phyloP scores from a whole-genome alignment of 2,113 vertebrate species.

The Odobenus rosmarus region DNA sequence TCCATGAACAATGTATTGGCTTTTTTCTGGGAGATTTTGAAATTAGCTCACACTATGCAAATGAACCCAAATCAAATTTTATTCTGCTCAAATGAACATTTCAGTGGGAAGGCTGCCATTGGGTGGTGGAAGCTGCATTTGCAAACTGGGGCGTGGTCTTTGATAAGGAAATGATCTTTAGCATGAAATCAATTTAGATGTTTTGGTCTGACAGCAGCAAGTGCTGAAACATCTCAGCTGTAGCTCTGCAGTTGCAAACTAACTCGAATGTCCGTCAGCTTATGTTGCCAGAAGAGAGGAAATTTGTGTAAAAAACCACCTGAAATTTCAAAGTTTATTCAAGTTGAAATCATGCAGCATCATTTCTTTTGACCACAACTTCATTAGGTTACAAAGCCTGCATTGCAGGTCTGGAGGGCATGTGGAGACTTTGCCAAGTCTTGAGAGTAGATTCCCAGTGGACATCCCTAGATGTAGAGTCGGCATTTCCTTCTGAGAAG shows the following conservation, averaged over 20 bases:
- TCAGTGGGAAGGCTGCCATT: neutral
- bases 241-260: neutral
- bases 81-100: neutral
- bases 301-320: neutral
- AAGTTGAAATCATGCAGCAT: too few species aligned
- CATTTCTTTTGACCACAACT: neutral
- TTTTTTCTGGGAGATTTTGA: neutral
- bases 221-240: neutral
- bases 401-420: neutral
- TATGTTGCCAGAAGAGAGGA: neutral
- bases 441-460: neutral
- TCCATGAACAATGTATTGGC: neutral
- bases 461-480: too few species aligned
- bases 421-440: neutral
- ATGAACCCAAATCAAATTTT: slow-evolving; percentile 12
- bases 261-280: neutral
- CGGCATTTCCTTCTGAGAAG: neutral
- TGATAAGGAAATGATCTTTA: neutral
- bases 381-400: neutral
- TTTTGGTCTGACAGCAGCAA: neutral
- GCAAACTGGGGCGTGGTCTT: neutral
- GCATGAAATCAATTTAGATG: neutral
- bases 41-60: neutral
- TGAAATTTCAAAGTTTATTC: neutral
- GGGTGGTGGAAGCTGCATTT: neutral